phyloP scores from a whole-genome alignment of 2,797 vertebrate species.

The Enteromius fasciolatus region DNA sequence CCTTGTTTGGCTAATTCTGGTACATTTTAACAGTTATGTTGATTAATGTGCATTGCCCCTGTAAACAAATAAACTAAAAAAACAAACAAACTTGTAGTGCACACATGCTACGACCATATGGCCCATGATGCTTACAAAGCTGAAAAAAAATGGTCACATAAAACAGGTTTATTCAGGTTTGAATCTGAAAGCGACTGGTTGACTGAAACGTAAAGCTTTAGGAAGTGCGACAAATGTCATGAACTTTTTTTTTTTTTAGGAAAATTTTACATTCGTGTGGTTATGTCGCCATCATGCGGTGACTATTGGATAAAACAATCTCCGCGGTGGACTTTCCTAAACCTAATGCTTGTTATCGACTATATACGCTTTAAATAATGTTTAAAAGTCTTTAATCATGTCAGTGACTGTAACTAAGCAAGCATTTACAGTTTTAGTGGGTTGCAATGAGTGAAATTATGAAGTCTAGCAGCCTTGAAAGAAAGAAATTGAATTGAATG shows the following conservation, averaged over 20 bases:
- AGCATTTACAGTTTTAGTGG: neutral
- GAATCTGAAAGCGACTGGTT: neutral
- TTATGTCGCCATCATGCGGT: conserved; percentile 51
- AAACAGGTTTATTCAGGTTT: neutral
- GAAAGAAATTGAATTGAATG: neutral
- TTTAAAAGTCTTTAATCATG: too few relatives aligned
- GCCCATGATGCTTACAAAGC: neutral
- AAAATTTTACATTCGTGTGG: neutral
- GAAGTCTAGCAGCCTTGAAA: neutral
- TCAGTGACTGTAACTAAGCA: neutral
- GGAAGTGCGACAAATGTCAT: neutral
- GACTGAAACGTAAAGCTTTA: neutral
- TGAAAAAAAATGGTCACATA: too few relatives aligned
- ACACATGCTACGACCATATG: neutral
- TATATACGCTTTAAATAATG: too few relatives aligned
- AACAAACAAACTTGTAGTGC: too few relatives aligned
- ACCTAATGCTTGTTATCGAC: too few relatives aligned
- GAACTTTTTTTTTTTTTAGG: neutral
- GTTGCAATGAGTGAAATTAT: neutral
- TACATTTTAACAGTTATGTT: neutral
- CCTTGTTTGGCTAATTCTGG: neutral
- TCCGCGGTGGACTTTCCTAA: neutral
- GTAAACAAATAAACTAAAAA: neutral
- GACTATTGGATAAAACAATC: neutral
- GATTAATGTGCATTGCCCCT: neutral